Conservation (phyloP, 2,113 vertebrate genomes). For the Danio rerio region DNA sequence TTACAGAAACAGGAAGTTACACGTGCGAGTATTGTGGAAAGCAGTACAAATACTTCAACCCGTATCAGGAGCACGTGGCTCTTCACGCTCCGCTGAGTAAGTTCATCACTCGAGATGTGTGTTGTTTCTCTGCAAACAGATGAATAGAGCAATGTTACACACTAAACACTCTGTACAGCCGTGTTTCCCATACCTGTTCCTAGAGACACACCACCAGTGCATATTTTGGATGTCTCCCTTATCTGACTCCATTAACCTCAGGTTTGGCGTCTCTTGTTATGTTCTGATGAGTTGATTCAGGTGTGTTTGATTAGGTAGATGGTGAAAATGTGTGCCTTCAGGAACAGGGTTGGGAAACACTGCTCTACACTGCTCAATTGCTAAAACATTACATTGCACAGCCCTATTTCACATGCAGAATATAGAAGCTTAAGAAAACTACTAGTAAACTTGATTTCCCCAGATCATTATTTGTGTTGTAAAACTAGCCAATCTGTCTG, state of each 20-base stretch:
- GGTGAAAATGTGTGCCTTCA: too few relatives aligned
- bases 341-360: too few relatives aligned
- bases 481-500: neutral
- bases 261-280: too few relatives aligned
- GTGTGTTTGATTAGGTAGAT: too few relatives aligned
- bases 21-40: conserved; percentile 97
- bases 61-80: conserved; percentile 97
- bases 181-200: too few relatives aligned
- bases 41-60: conserved; percentile 99
- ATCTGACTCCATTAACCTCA: too few relatives aligned
- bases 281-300: too few relatives aligned
- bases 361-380: too few relatives aligned
- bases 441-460: neutral
- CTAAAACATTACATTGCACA: too few relatives aligned
- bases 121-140: conserved; percentile 36
- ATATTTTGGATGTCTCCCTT: too few relatives aligned
- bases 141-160: conserved; percentile 1
- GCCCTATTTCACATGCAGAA: neutral
- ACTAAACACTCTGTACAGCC: neutral
- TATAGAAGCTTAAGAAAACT: neutral
- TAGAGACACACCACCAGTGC: too few relatives aligned
- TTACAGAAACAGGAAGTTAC: conserved; percentile 94
- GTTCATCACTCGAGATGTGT: conserved; percentile 39
- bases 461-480: neutral
- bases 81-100: conserved; percentile 96